A percentile compares a stretch with the other conserved stretches of the same genome.
Evolutionary conservation across 2,113 vertebrate species (phyloP).

Genomic region (Ceyx margarethae): DNA sequence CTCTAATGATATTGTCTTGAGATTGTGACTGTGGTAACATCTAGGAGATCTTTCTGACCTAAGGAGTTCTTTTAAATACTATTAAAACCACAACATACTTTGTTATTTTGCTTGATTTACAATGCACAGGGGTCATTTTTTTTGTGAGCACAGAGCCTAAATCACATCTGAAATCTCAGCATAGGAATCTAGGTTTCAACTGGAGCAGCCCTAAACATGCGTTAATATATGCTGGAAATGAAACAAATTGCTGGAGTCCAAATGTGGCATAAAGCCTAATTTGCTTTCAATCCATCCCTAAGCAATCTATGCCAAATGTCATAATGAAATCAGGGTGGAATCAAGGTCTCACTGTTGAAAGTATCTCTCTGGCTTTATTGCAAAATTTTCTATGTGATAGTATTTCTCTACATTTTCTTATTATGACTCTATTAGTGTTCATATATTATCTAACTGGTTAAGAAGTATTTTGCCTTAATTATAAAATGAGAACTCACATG

Average conservation of each 20-base stretch:
- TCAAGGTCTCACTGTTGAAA: background rate
- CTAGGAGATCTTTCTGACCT: background rate
- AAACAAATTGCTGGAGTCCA: background rate
- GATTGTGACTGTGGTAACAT: background rate
- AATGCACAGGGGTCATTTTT: background rate
- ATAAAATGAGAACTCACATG: background rate
- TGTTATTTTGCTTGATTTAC: background rate
- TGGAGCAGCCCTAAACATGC: background rate
- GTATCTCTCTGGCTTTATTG: background rate
- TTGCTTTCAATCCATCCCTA: background rate
- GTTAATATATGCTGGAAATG: background rate
- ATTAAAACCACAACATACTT: background rate
- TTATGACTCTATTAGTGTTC: background rate
- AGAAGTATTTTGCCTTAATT: background rate
- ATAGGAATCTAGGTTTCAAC: background rate
- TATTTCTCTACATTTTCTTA: background rate
- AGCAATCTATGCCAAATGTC: background rate
- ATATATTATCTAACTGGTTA: background rate
- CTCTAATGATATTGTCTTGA: background rate
- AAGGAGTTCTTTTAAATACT: background rate
- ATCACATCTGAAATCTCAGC: background rate
- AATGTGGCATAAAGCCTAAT: background rate
- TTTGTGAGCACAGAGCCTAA: background rate
- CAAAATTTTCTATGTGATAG: background rate
- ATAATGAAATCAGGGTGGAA: background rate